Conservation (phyloP, 2,797 vertebrate genomes). For the Pogoniulus pusillus region DNA sequence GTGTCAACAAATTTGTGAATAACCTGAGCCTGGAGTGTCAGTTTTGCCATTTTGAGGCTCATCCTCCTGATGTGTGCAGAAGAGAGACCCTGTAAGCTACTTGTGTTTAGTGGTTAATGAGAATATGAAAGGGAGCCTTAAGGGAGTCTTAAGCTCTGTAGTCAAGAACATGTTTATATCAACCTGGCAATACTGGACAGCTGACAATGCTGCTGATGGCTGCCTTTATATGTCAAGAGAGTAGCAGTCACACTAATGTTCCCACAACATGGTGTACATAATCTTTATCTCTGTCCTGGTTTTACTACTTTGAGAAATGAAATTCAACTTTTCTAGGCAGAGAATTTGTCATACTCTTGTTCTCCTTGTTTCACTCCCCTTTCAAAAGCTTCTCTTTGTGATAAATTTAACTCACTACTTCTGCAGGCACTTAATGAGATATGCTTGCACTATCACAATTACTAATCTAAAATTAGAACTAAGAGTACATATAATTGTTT, state of each 20-base stretch:
- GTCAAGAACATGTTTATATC: background rate
- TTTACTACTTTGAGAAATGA: slow-evolving; percentile 16
- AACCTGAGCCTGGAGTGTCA: background rate
- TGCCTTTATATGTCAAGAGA: background rate
- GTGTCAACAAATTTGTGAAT: background rate
- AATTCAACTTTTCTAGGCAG: background rate
- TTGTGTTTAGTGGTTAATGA: background rate
- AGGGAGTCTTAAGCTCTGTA: background rate
- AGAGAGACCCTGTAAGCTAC: background rate
- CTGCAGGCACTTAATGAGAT: background rate
- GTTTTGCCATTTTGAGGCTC: background rate
- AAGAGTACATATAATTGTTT: background rate
- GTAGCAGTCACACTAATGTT: background rate
- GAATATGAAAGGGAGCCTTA: background rate
- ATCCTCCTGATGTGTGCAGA: background rate
- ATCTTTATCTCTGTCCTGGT: background rate
- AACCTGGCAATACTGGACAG: background rate
- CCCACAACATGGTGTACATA: background rate
- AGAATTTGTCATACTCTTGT: background rate
- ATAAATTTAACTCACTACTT: background rate
- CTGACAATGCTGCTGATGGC: background rate
- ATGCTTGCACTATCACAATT: background rate
- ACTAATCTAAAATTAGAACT: slow-evolving; percentile 29
- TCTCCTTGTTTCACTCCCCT: background rate
- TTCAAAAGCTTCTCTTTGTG: background rate